These are phyloP conservation scores for Scleropages formosus DNA, from an alignment of 2,797 vertebrate species.

Conservation along the genomic window DNA sequence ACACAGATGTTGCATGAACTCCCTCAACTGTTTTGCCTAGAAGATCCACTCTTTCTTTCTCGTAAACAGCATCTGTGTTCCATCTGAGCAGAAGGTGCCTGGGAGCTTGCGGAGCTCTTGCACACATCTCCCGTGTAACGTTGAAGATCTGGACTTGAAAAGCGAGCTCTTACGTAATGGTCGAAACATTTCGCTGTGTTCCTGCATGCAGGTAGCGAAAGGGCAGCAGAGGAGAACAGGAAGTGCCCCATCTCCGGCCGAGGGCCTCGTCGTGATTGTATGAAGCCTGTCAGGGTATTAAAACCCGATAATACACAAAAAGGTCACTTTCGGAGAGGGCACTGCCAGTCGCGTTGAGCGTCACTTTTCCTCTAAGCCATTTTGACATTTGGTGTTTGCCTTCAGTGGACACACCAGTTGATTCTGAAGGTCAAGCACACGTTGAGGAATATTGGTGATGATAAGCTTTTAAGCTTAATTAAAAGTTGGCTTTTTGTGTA, in stretches of 20 bases:
- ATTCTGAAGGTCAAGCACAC: constrained; percentile 11
- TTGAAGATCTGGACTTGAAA: background rate
- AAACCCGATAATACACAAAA: background rate
- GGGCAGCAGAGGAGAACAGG: background rate
- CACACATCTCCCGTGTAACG: no score
- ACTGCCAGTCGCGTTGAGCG: background rate
- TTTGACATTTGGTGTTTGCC: background rate
- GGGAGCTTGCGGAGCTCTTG: no score
- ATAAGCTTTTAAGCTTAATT: background rate
- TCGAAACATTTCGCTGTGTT: background rate
- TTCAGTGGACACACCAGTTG: background rate
- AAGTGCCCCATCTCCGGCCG: constrained; percentile 1
- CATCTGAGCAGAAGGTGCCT: no score
- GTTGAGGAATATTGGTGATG: background rate
- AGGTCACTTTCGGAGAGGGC: background rate
- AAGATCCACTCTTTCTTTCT: no score
- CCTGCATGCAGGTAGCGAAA: background rate
- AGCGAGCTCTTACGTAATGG: background rate
- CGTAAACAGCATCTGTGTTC: no score
- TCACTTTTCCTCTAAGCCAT: background rate
- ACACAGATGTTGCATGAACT: no score
- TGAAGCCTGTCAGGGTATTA: background rate
- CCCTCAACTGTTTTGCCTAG: no score
- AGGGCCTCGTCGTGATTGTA: background rate
- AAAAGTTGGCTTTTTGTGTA: background rate